These are phyloP conservation scores for Papilio helenus DNA, from an alignment of 1,140 invertebrate genomes.

Conservation along the genomic window DNA sequence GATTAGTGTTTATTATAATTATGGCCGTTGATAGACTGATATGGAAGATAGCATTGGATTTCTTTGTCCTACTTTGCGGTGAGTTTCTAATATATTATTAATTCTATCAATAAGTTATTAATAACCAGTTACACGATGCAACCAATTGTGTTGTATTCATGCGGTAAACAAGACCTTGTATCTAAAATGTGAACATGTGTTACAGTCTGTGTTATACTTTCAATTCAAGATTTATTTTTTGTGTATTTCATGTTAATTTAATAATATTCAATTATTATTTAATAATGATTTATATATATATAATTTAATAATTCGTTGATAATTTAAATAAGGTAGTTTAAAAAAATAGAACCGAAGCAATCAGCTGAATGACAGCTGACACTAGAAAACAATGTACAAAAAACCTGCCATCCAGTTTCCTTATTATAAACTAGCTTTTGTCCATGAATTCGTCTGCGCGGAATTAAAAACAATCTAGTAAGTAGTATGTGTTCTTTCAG, in stretches of 20 bases:
- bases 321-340: not conserved
- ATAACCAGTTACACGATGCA: not conserved
- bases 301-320: not conserved
- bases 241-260: not conserved
- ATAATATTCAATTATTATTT: too few species aligned
- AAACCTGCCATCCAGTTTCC: not conserved
- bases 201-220: not conserved
- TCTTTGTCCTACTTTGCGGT: slow-evolving; percentile 64
- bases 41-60: slow-evolving; percentile 70
- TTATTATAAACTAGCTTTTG: too few species aligned
- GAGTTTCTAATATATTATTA: slow-evolving; percentile 47
- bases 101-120: not conserved
- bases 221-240: not conserved
- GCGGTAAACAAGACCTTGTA: slow-evolving; percentile 8
- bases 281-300: too few species aligned
- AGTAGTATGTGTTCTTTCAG: too few species aligned
- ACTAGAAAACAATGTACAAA: not conserved
- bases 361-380: not conserved
- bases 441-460: too few species aligned
- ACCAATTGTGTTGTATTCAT: not conserved
- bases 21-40: slow-evolving; percentile 67
- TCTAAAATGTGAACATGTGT: not conserved
- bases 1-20: slow-evolving; percentile 27
- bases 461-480: too few species aligned
- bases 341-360: not conserved